These are phyloP conservation scores for Turritopsis rubra DNA, from an alignment of 30 jellyfish, hydroid and myxozoan genomes.

Conservation along the genomic window DNA sequence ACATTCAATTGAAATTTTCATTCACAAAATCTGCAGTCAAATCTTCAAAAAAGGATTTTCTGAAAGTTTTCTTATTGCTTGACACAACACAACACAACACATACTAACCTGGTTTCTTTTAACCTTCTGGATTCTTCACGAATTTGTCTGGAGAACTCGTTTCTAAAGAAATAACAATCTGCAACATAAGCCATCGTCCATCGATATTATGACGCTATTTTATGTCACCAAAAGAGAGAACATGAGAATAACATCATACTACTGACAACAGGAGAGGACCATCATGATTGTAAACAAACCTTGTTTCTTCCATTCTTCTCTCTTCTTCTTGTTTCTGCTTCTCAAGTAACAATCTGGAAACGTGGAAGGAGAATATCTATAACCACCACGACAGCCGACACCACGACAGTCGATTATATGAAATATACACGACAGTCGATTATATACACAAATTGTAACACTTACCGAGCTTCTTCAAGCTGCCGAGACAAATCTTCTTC, in stretches of 20 bases:
- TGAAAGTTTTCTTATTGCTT: too few relatives aligned
- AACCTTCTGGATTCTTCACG: constrained; percentile 93
- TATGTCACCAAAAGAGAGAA: neutral
- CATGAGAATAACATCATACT: neutral
- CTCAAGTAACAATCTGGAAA: constrained; percentile 41
- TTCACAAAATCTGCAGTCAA: neutral
- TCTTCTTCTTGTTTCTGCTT: constrained; percentile 95
- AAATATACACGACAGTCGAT: neutral
- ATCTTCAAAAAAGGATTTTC: too few relatives aligned
- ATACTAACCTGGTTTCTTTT: constrained; percentile 84
- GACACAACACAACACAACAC: too few relatives aligned
- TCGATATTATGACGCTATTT: neutral
- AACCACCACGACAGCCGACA: neutral
- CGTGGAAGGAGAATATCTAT: neutral
- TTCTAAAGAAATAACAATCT: constrained; percentile 28
- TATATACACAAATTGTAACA: neutral
- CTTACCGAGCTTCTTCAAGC: constrained; percentile 87
- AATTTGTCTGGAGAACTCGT: constrained; percentile 86
- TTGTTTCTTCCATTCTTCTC: constrained; percentile 85
- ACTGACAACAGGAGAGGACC: too few relatives aligned
- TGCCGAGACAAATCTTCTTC: constrained; percentile 86
- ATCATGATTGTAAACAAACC: constrained; percentile 20
- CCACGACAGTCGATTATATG: neutral
- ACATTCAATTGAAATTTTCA: neutral
- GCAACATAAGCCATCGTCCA: neutral